A percentile compares a stretch with the other conserved stretches of the same genome.
These are phyloP conservation scores for Helleia helle DNA, from an alignment of 2,888 invertebrate genomes.

Conservation along the genomic window DNA sequence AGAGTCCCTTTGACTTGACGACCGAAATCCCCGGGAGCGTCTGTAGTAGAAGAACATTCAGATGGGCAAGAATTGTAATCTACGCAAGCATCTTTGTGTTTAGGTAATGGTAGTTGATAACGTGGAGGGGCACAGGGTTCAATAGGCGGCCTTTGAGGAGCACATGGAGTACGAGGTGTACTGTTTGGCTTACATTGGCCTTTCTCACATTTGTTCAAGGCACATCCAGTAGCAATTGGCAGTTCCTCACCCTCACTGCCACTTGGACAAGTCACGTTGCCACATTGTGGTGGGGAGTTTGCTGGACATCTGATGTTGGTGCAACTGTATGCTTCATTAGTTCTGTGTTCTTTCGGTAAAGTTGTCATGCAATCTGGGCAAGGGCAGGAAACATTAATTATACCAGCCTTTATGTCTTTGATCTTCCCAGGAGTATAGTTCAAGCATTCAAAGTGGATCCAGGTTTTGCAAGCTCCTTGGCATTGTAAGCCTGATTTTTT, in stretches of 20 bases:
- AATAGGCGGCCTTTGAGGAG: no score
- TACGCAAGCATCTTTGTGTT: slow-evolving; percentile 16
- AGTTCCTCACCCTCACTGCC: neutral
- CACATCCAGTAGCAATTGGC: no score
- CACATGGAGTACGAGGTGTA: no score
- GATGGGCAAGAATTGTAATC: slow-evolving; percentile 21
- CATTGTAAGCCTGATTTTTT: slow-evolving; percentile 48
- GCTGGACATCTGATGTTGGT: slow-evolving; percentile 41
- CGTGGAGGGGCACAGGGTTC: neutral
- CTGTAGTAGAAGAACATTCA: slow-evolving; percentile 16
- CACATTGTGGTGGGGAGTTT: slow-evolving; percentile 32
- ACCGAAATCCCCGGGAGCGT: slow-evolving; percentile 27
- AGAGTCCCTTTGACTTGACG: no score
- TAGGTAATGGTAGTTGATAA: no score
- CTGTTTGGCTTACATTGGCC: no score
- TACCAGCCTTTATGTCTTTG: slow-evolving; percentile 44
- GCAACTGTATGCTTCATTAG: slow-evolving; percentile 38
- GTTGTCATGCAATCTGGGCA: slow-evolving; percentile 48
- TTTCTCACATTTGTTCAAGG: no score
- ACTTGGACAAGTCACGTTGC: slow-evolving; percentile 16
- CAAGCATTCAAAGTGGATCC: slow-evolving; percentile 52
- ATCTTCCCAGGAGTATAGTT: slow-evolving; percentile 55
- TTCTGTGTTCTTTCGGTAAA: slow-evolving; percentile 36
- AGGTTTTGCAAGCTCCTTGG: slow-evolving; percentile 45
- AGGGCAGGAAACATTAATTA: slow-evolving; percentile 50